Base-by-base conservation (phyloP, 2,888 invertebrate genomes). In the Tenthredo mesomela region DNA sequence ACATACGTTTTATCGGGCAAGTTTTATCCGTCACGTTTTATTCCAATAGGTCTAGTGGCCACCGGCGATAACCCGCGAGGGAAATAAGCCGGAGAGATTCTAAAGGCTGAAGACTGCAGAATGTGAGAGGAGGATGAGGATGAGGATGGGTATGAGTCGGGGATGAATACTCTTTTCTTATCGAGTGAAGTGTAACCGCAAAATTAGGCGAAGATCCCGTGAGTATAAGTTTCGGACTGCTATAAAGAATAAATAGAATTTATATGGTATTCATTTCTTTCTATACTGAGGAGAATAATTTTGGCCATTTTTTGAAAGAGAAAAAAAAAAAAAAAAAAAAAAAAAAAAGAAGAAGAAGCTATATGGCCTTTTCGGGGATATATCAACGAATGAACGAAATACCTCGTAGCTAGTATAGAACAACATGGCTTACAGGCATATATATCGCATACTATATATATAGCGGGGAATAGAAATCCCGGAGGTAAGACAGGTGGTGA, bases 51-150 rank as follows among this genome's bases (percentile, higher is more conserved):
- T 18, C 58, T 58, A 80, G 61, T 37, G 37, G 80, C 58, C 25
- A 58, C 58, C 37, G 61, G 29, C 58, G 80, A 80, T 80, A 80
- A 80, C 80, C 80, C 80, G 80, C 80, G 80, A 80, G 80, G 80
- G 80, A 61, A 80, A 80, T 80, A 80, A 80, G 58, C 80, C 37
- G 15, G 61, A 80, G 61, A 80, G 61, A 61, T 80, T 58, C 58
- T 61, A 61, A 61, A 80, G 61, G 80, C 18, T 21, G 29, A 67
- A 25, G 67, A 67, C 18, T 67, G 33, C 18, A 61, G 61, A 61
- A 61, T 54, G 18, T 0, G 65, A 25, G 29, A 2, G 2, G 29
- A 33, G 29, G 29, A 33, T 33, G 29, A 33, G 33, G 67, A 67
- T 18, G 25, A 33, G 33, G 18, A 33, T 67, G 25, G 12, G 33